Evolutionary conservation across 2,113 vertebrate species (phyloP), one percentile per base, ranked within the genome.

Genomic region (Ceyx cyanopectus): DNA sequence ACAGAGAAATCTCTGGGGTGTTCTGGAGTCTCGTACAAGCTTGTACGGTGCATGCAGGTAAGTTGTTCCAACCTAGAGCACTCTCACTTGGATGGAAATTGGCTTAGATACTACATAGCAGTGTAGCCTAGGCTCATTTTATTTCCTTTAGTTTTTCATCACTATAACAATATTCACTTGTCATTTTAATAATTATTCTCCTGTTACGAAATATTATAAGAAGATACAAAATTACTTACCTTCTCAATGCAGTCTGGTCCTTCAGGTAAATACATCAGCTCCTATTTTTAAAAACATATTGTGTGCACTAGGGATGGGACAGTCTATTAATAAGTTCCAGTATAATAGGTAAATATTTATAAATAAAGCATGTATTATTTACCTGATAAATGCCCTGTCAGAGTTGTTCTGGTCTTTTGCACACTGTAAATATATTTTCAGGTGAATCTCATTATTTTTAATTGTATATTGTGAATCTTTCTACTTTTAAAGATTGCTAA

Each of bases 381-480:
- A 84, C 27, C 43, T 92, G 57, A 89, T 73, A 85, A 92, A 94
- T 85, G 20, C 15, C 37, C 23, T 70, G 37, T 43, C 66, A 75
- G 26, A 73, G n/a, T 6, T 58, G 9, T 85, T 89, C 62, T 87
- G 57, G 26, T 77, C 18, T 86, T 87, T 63, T 86, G 32, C n/a
- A 74, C 30, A 34, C 32, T 57, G 30, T 65, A 93, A 95, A 92
- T 92, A 89, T 32, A 20, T 43, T 17, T 76, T 70, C 56, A 77
- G 56, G 41, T 67, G 23, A 23, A 54, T 80, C 30, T 69, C n/a
- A 82, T 95, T 89, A 69, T 81, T 91, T 95, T 93, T 67, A 84
- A 89, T 90, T 89, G 27, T 62, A 22, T 22, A 60, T 66, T 89
- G 45, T 62, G 62, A 87, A 41, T 77, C 87, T 80, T 87, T 92